Evolutionary conservation across 1,140 invertebrate genomes (phyloP).

Genomic region (Ceratoteleas bidentatus): DNA sequence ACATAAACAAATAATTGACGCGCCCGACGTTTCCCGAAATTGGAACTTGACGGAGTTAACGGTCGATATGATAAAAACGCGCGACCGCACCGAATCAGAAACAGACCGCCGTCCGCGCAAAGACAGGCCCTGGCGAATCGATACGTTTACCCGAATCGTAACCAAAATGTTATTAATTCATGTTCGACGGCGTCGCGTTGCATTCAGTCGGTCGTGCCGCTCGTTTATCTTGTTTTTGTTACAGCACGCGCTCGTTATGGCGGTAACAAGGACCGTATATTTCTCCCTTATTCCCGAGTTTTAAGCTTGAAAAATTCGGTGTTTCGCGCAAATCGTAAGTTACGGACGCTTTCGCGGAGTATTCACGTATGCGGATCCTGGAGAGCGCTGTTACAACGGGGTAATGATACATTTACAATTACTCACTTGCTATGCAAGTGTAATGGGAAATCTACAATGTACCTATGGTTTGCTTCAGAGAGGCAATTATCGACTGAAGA

Average conservation of each 20-base stretch:
- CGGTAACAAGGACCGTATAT: conserved; percentile 61
- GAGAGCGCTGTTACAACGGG: conserved; percentile 22
- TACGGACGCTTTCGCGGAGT: conserved; percentile 51
- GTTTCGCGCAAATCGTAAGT: conserved; percentile 63
- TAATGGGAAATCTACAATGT: too few relatives aligned
- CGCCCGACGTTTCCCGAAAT: background rate
- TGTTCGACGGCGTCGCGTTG: conserved; percentile 55
- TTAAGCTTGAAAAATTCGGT: conserved; percentile 67
- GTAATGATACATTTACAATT: conserved; percentile 35
- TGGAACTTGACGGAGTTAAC: background rate
- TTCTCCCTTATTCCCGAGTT: conserved; percentile 59
- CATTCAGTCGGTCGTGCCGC: conserved; percentile 21
- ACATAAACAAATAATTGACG: background rate
- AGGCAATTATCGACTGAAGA: too few relatives aligned
- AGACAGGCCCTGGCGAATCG: conserved; percentile 53
- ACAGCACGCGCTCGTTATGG: conserved; percentile 57
- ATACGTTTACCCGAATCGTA: conserved; percentile 41
- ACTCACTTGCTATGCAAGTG: too few relatives aligned
- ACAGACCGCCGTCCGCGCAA: conserved; percentile 32
- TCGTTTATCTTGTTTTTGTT: conserved; percentile 65
- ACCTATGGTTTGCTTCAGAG: too few relatives aligned
- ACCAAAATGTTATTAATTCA: conserved; percentile 67
- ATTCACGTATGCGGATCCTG: conserved; percentile 45
- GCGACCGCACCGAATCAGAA: conserved; percentile 21
- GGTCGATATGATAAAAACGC: conserved; percentile 7